phyloP scores from a whole-genome alignment of 2,888 invertebrate genomes.

The Lepidocyrtinus sp. region DNA sequence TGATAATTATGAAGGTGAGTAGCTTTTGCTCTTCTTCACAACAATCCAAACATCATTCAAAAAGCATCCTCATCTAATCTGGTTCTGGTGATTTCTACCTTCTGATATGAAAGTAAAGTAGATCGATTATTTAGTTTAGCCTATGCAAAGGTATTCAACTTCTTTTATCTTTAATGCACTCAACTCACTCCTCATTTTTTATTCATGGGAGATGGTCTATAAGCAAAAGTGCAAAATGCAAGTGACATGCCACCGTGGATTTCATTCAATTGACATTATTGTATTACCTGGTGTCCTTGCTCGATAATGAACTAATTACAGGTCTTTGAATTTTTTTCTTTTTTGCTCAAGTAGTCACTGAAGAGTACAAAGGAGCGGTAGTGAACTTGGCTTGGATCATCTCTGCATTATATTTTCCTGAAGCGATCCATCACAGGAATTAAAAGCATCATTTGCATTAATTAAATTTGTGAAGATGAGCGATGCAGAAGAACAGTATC shows the following conservation, averaged over 20 bases:
- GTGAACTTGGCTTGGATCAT: not conserved
- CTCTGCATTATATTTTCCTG: not conserved
- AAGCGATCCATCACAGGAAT: not conserved
- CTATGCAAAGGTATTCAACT: not conserved
- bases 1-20: constrained; percentile 50
- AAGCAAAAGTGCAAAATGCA: constrained; percentile 20
- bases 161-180: not conserved
- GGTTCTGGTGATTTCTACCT: constrained; percentile 40
- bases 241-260: not conserved
- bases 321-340: constrained; percentile 28
- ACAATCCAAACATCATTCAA: constrained; percentile 8
- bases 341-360: not conserved
- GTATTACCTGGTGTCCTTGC: constrained; percentile 45
- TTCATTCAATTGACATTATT: constrained; percentile 16
- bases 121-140: constrained; percentile 41
- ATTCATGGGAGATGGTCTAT: constrained; percentile 7
- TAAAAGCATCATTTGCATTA: too few relatives aligned
- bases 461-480: constrained; percentile 41
- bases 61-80: constrained; percentile 37
- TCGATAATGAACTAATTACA: constrained; percentile 53
- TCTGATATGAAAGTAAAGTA: constrained; percentile 27
- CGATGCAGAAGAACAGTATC: not conserved
- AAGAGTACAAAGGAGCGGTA: not conserved
- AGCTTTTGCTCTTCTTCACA: constrained; percentile 39
- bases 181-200: constrained; percentile 18